Evolutionary conservation across 2,797 vertebrate species (phyloP), one percentile per base, ranked within the genome.

Genomic region (Pyrocephalus nanus): DNA sequence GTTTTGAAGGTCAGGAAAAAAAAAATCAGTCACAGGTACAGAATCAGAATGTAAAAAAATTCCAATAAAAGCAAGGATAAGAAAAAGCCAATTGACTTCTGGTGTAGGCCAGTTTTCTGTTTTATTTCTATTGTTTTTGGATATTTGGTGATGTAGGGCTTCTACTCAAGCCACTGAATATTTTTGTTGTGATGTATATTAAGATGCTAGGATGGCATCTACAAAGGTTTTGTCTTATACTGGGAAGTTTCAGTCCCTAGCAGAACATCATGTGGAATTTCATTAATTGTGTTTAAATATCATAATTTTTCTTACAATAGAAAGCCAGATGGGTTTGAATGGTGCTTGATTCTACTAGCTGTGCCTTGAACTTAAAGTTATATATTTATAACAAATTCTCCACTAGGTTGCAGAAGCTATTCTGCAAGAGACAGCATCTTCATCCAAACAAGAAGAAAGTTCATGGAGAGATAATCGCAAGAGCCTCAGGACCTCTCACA

Each of bases 351-450:
- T 64, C 14, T 30, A 19, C 11, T n/a, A 45, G 12, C 4, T 91
- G 64, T 53, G 42, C 78, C 12, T 48, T 73, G 45, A 92, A 72
- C 14, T 29, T 58, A 51, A 51, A 76, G 32, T 22, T 17, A n/a
- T 11, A 2, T 36, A 42, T 79, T 47, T 76, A n/a, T 53, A 70
- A 91, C 40, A 16, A 69, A 81, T 70, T 94, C 15, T 78, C 57
- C 30, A 47, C 15, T 42, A 96, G 97, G 91, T 93, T 48, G 93
- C 92, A 34, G 87, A 89, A 90, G 66, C 87, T 32, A 61, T 96
- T 85, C 62, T 93, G 38, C 32, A 12, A 90, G 92, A 71, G 40
- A 57, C 60, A 66, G 62, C 77, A 36, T 27, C 76, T 50, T 91
- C 12, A 23, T 32, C 72, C 25, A 81, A 64, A 54, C 62, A 64